These are phyloP conservation scores for Melopsittacus undulatus DNA, from an alignment of 2,797 vertebrate species.

Conservation along the genomic window DNA sequence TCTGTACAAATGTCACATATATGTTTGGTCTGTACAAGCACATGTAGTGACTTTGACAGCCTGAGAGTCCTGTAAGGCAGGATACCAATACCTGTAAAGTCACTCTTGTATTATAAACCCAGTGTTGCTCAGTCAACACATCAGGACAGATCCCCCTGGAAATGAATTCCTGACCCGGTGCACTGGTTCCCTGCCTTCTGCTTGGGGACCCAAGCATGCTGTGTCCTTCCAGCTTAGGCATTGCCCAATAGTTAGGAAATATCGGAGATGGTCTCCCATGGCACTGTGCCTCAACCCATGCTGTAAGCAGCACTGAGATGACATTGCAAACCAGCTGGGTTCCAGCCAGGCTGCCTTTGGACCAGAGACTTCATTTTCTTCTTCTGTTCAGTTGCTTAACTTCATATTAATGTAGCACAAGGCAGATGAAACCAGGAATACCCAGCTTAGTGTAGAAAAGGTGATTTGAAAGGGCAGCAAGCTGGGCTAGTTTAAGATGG, in stretches of 20 bases:
- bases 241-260: accelerated
- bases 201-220: background rate
- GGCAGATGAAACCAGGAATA: background rate
- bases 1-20: background rate
- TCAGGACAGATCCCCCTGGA: background rate
- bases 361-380: background rate
- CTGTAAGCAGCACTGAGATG: background rate
- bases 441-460: background rate
- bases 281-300: accelerated
- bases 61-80: background rate
- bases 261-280: accelerated
- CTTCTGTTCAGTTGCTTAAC: background rate
- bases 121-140: background rate
- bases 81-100: accelerated
- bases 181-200: background rate
- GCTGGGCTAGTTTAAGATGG: background rate
- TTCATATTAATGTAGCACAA: background rate
- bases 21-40: background rate
- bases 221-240: no score
- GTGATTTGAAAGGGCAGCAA: background rate
- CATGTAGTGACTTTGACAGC: background rate
- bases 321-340: background rate
- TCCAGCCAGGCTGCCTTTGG: background rate
- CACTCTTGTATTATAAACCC: background rate
- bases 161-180: background rate